Conservation (phyloP, 64 coral and sea anemone species). For the Pocillopora damicornis region DNA sequence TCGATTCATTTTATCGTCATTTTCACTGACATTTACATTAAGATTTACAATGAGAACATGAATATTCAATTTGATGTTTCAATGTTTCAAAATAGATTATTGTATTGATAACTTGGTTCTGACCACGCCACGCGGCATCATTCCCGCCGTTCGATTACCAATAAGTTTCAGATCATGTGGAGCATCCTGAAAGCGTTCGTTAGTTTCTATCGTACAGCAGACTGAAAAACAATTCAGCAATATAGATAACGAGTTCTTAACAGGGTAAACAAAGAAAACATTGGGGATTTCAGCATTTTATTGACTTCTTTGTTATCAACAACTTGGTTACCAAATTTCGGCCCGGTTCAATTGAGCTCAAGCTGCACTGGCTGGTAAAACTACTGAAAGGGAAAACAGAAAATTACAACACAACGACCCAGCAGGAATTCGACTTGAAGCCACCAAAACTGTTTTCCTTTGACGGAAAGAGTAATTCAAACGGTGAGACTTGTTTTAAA, state of each 20-base stretch:
- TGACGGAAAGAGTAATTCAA: neutral
- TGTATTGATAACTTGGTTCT: neutral
- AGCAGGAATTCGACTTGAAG: constrained; percentile 18
- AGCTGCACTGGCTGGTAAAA: constrained; percentile 20
- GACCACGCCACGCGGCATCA: neutral
- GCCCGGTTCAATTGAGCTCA: constrained; percentile 31
- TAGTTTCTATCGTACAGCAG: neutral
- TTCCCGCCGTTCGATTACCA: neutral
- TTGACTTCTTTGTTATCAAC: constrained; percentile 24
- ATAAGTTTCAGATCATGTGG: neutral
- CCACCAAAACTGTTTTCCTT: constrained; percentile 22
- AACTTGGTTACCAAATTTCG: constrained; percentile 31
- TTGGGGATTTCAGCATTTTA: neutral
- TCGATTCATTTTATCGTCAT: no score
- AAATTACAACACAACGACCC: constrained; percentile 20
- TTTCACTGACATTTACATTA: no score
- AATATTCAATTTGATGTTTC: no score
- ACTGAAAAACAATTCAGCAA: neutral
- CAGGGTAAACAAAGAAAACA: neutral
- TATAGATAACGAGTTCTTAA: neutral
- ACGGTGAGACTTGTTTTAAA: neutral
- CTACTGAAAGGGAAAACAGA: constrained; percentile 24
- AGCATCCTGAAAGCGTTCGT: neutral
- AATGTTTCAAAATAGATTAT: neutral
- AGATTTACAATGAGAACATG: no score